Evolutionary conservation across 2,797 vertebrate species (phyloP).

Genomic region (Characodon lateralis): DNA sequence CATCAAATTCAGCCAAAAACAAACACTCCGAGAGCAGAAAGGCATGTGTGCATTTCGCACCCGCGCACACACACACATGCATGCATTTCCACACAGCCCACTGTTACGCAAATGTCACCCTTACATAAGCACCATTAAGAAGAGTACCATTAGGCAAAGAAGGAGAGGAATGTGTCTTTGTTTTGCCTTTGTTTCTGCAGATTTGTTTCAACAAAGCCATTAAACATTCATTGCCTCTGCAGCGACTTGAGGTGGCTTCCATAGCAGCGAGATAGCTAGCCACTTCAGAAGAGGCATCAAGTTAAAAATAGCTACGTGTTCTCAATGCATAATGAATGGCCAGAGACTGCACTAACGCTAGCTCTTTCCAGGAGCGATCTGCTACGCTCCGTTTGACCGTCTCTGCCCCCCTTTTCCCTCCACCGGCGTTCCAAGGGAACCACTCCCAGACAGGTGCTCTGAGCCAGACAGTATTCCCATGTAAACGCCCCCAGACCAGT

Average conservation of each 20-base stretch:
- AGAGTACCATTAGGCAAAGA: constrained; percentile 54
- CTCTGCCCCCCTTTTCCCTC: constrained; percentile 53
- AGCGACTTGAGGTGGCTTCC: constrained; percentile 76
- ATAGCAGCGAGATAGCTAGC: constrained; percentile 68
- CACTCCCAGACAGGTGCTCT: constrained; percentile 69
- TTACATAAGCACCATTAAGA: constrained; percentile 73
- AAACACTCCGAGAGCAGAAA: constrained; percentile 70
- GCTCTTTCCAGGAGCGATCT: constrained; percentile 79
- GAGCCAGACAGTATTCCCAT: constrained; percentile 25
- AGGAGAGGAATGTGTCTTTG: constrained; percentile 39
- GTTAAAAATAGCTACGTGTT: constrained; percentile 77
- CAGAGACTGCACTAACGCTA: constrained; percentile 71
- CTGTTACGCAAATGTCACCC: constrained; percentile 59
- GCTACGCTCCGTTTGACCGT: constrained; percentile 76
- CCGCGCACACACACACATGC: constrained; percentile 16
- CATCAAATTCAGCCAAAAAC: constrained; percentile 80
- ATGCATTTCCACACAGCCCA: constrained; percentile 29
- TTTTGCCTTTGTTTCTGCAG: constrained; percentile 70
- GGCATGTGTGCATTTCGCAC: constrained; percentile 43
- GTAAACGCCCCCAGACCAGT: constrained; percentile 45
- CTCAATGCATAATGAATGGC: constrained; percentile 83
- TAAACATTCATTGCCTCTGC: constrained; percentile 74
- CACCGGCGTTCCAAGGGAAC: constrained; percentile 54
- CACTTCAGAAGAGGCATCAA: constrained; percentile 57
- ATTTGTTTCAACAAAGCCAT: constrained; percentile 76